Evolutionary conservation across 2,113 vertebrate species (phyloP).

Genomic region (Bubo scandiacus): DNA sequence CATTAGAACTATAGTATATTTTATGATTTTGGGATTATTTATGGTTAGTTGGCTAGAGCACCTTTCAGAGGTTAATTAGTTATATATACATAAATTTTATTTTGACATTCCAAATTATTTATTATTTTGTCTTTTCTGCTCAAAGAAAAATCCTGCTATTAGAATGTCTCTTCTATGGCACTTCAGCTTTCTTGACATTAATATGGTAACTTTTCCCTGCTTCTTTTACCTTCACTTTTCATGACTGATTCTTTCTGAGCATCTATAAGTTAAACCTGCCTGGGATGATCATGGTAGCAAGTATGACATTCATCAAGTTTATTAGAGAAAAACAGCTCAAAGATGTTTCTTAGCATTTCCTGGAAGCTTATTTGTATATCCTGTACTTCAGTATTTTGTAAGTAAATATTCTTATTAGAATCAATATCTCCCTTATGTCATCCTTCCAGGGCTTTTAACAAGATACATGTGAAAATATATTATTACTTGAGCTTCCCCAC

Average conservation of each 20-base stretch:
- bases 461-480: neutral
- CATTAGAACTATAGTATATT: neutral
- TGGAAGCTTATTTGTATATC: neutral
- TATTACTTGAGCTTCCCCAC: neutral
- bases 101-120: neutral
- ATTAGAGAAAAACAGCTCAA: neutral
- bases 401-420: neutral
- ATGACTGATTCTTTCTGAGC: neutral
- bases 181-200: neutral
- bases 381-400: neutral
- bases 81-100: neutral
- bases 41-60: neutral
- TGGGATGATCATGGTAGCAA: neutral
- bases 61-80: neutral
- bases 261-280: neutral
- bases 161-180: neutral
- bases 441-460: conserved; percentile 18
- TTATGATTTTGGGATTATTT: neutral
- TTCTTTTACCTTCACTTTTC: neutral
- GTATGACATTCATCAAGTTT: neutral
- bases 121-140: neutral
- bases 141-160: neutral
- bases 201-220: neutral
- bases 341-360: neutral
- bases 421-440: neutral